Conservation (phyloP, 2,113 vertebrate genomes). For the Carassius gibelio region DNA sequence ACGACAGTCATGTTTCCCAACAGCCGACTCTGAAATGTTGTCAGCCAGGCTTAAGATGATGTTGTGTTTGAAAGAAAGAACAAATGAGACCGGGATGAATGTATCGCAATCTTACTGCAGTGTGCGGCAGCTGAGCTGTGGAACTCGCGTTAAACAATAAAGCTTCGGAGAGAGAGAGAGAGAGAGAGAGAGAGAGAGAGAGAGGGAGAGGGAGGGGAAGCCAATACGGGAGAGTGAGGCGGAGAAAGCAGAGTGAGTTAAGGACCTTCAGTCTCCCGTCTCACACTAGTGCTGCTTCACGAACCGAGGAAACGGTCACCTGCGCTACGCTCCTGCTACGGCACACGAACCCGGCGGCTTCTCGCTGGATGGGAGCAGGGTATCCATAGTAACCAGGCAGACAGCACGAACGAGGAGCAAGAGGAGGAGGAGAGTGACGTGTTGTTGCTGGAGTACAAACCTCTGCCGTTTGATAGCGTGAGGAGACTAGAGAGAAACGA, state of each 20-base stretch:
- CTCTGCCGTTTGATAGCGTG: slow-evolving; percentile 7
- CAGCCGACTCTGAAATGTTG: background rate
- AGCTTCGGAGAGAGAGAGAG: slow-evolving; percentile 10
- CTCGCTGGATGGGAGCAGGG: slow-evolving; percentile 67
- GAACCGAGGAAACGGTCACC: slow-evolving; percentile 44
- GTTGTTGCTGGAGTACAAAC: slow-evolving; percentile 40
- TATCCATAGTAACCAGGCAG: slow-evolving; percentile 77
- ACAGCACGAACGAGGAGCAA: slow-evolving; percentile 26
- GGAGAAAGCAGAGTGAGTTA: slow-evolving; percentile 32
- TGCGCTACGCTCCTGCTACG: slow-evolving; percentile 38
- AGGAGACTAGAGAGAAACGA: background rate
- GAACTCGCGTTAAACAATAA: background rate
- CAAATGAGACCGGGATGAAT: slow-evolving; percentile 12
- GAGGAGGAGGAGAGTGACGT: slow-evolving; percentile 23
- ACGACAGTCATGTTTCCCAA: background rate
- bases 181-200: background rate
- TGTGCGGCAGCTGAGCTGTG: background rate
- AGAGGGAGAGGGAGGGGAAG: slow-evolving; percentile 14
- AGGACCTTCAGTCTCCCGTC: slow-evolving; percentile 32
- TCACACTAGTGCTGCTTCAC: slow-evolving; percentile 37
- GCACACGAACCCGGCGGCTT: slow-evolving; percentile 58
- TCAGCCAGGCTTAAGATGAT: background rate
- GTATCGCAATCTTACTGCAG: slow-evolving; percentile 1
- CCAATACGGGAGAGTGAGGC: background rate
- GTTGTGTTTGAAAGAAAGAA: background rate